Evolutionary conservation across 2,888 invertebrate genomes (phyloP).

Genomic region (Diaprepes abbreviatus): DNA sequence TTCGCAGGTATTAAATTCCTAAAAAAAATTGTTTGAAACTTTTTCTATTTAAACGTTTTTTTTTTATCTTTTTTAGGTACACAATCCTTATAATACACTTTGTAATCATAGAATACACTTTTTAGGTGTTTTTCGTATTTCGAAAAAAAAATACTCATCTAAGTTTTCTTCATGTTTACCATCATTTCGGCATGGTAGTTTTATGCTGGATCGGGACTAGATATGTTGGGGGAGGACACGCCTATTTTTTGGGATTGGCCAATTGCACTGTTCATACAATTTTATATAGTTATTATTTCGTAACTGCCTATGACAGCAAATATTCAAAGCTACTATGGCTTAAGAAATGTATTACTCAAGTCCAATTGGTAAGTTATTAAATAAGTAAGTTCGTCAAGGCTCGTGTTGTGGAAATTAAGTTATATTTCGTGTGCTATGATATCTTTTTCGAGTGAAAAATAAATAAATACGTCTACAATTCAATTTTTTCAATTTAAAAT

Average conservation of each 20-base stretch:
- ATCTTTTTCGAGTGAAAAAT: too few relatives aligned
- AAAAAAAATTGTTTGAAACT: too few relatives aligned
- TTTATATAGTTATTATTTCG: conserved; percentile 88
- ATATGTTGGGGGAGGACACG: conserved; percentile 79
- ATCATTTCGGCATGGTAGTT: conserved; percentile 84
- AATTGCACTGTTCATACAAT: conserved; percentile 84
- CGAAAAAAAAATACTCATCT: conserved; percentile 86
- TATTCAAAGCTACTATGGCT: conserved; percentile 80
- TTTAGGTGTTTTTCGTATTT: conserved; percentile 83
- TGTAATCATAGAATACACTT: too few relatives aligned
- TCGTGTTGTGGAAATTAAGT: too few relatives aligned
- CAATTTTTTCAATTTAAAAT: too few relatives aligned
- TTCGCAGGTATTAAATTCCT: too few relatives aligned
- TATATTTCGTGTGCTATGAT: too few relatives aligned
- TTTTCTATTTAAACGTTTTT: too few relatives aligned
- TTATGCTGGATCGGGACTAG: conserved; percentile 76
- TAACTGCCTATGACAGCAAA: conserved; percentile 79
- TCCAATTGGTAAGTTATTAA: conserved; percentile 81
- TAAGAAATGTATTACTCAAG: conserved; percentile 88
- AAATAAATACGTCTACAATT: too few relatives aligned
- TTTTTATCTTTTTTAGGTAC: too few relatives aligned
- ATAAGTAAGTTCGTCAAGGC: too few relatives aligned
- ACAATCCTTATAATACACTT: too few relatives aligned
- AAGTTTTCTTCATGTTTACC: conserved; percentile 87
- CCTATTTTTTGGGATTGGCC: conserved; percentile 71